Evolutionary conservation across 2,113 vertebrate genomes (phyloP).

Genomic region (Fregata magnificens): DNA sequence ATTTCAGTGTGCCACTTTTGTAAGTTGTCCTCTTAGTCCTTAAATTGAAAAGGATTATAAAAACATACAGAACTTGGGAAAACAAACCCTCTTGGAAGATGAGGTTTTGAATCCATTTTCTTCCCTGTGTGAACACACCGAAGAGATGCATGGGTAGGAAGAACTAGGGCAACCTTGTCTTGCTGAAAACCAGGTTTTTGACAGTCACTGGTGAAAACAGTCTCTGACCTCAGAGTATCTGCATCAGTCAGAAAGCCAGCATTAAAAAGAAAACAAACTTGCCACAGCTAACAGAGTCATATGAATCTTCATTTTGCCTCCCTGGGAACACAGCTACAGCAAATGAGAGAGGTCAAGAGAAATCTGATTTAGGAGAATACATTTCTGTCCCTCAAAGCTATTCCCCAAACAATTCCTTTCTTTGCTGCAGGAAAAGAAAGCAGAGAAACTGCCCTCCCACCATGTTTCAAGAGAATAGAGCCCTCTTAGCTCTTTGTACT

Average conservation of each 20-base stretch:
- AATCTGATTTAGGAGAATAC: conserved; percentile 3
- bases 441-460: not conserved
- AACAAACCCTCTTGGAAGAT: not conserved
- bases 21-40: not conserved
- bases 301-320: not conserved
- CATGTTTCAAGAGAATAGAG: conserved; percentile 19
- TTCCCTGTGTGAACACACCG: fast-evolving
- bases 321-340: not conserved
- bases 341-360: not conserved
- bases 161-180: not conserved
- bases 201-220: not conserved
- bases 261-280: not conserved
- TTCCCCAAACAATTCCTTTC: not conserved
- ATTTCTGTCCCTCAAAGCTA: conserved; percentile 7
- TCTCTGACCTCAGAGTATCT: not conserved
- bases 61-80: not conserved
- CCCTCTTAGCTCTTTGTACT: not conserved
- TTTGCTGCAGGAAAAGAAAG: not conserved
- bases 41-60: not conserved
- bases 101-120: not conserved
- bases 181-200: not conserved
- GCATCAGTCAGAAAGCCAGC: not conserved
- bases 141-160: not conserved
- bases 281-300: not conserved
- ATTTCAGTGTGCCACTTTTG: not conserved